A percentile compares a stretch with the other conserved stretches of the same genome.
Conservation (phyloP, 2,113 vertebrate genomes). For the Austrofundulus limnaeus region DNA sequence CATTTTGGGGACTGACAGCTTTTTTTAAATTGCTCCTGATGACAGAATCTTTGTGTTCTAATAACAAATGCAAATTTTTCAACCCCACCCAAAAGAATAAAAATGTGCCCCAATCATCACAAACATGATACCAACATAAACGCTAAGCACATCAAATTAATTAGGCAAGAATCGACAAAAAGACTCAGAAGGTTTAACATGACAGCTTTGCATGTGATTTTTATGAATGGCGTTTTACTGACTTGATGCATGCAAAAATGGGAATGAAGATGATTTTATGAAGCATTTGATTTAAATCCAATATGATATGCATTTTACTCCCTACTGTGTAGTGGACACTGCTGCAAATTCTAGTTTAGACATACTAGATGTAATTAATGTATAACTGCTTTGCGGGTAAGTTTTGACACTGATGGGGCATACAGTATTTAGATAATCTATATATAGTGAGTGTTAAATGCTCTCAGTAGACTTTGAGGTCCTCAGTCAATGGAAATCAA, state of each 20-base stretch:
- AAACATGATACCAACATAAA: too few species aligned
- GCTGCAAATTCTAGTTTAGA: conserved; percentile 8
- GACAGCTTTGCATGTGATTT: conserved; percentile 55
- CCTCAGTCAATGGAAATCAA: conserved; percentile 51
- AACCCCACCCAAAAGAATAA: too few species aligned
- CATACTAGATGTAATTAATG: background rate
- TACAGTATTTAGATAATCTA: conserved; percentile 26
- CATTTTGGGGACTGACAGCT: too few species aligned
- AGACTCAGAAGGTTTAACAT: conserved; percentile 59
- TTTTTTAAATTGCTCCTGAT: too few species aligned
- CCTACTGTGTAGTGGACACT: conserved; percentile 4
- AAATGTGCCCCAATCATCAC: too few species aligned
- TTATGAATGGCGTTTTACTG: conserved; percentile 25
- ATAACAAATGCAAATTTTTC: too few species aligned
- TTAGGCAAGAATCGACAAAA: too few species aligned
- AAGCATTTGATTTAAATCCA: conserved; percentile 37
- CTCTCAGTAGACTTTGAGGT: conserved; percentile 32
- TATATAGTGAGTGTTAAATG: conserved; percentile 45
- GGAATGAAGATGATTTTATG: conserved; percentile 31
- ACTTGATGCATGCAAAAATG: conserved; percentile 14
- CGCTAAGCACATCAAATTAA: too few species aligned
- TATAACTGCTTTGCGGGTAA: conserved; percentile 1
- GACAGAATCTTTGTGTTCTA: too few species aligned
- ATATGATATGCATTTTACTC: conserved; percentile 26
- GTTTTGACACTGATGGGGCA: conserved; percentile 22